Conservation (phyloP, 2,113 vertebrate genomes). For the Aphelocoma coerulescens region DNA sequence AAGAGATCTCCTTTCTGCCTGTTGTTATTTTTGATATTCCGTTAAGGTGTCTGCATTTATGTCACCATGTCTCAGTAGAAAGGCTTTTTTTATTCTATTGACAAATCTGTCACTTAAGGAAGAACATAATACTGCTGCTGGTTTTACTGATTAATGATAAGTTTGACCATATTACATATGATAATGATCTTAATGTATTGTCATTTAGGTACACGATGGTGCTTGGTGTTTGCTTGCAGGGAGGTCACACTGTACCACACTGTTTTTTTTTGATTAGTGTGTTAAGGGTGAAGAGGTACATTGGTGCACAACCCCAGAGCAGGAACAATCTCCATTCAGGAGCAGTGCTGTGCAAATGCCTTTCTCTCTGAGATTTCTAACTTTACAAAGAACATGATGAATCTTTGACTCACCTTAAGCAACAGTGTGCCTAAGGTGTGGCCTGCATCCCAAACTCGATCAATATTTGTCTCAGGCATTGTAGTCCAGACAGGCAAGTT, state of each 20-base stretch:
- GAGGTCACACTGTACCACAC: neutral
- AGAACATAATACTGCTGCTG: neutral
- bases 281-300: neutral
- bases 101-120: neutral
- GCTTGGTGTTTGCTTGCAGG: neutral
- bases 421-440: constrained; percentile 23
- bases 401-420: constrained; percentile 4
- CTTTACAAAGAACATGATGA: neutral
- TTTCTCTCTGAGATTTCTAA: neutral
- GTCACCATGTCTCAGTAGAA: neutral
- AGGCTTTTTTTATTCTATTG: neutral
- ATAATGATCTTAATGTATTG: constrained; percentile 11
- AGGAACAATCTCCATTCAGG: neutral
- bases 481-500: neutral
- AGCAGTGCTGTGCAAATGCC: neutral
- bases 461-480: constrained; percentile 32
- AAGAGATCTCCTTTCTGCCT: neutral
- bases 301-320: neutral
- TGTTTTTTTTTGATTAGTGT: constrained; percentile 13
- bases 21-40: neutral
- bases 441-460: neutral
- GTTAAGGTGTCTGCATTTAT: neutral
- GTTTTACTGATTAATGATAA: neutral
- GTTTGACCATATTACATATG: neutral
- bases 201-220: neutral